Percentiles rank a stretch among this genome's conserved stretches.
phyloP scores from a whole-genome alignment of 1,140 invertebrate genomes.

The Musca vetustissima region DNA sequence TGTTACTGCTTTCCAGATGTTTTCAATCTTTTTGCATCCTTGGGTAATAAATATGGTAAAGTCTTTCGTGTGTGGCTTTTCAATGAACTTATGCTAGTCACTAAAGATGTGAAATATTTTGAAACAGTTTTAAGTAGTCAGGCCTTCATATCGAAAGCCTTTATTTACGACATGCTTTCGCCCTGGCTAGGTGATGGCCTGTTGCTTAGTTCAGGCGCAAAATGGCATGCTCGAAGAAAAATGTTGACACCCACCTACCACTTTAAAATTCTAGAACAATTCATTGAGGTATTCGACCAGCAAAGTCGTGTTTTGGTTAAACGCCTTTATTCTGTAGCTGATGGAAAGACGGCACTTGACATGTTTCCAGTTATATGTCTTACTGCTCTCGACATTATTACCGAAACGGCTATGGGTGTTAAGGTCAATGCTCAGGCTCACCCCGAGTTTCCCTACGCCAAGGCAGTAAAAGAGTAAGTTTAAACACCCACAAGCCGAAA shows the following conservation, averaged over 20 bases:
- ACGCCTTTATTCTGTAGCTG: constrained; percentile 46
- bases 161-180: constrained; percentile 42
- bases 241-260: constrained; percentile 83
- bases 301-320: constrained; percentile 63
- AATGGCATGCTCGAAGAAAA: constrained; percentile 76
- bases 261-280: constrained; percentile 79
- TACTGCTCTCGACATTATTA: constrained; percentile 47
- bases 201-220: constrained; percentile 57
- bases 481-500: neutral
- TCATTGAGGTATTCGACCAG: constrained; percentile 70
- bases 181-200: constrained; percentile 50
- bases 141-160: constrained; percentile 25
- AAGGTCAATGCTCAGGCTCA: constrained; percentile 73
- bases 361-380: constrained; percentile 38
- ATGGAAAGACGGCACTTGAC: constrained; percentile 32
- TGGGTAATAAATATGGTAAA: constrained; percentile 58
- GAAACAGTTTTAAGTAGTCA: constrained; percentile 26
- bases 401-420: constrained; percentile 82
- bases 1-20: constrained; percentile 61
- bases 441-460: constrained; percentile 70
- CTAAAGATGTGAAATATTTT: constrained; percentile 45
- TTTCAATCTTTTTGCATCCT: constrained; percentile 66
- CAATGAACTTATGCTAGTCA: constrained; percentile 36
- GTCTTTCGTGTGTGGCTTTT: constrained; percentile 65
- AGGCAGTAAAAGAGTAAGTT: constrained; percentile 66